A percentile compares a stretch with the other conserved stretches of the same genome.
Evolutionary conservation across 1,140 invertebrate species (phyloP).

Genomic region (Drosophila eugracilis): DNA sequence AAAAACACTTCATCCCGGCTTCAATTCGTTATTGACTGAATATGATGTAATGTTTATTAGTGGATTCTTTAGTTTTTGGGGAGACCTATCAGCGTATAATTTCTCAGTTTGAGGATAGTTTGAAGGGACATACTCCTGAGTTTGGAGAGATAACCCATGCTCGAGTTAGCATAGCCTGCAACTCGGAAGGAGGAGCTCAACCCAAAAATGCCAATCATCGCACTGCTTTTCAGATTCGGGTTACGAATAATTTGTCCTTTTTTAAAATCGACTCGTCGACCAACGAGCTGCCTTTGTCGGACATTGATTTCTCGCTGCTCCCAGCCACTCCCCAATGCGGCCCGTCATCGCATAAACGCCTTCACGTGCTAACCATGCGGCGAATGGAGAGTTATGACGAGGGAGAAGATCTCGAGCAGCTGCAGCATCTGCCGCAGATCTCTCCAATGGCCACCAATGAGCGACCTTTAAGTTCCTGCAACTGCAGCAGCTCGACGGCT

Average conservation of each 20-base stretch:
- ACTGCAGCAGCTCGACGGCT: constrained; percentile 52
- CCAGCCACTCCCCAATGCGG: constrained; percentile 65
- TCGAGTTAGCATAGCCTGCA: constrained; percentile 38
- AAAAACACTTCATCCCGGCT: constrained; percentile 9
- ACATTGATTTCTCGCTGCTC: constrained; percentile 84
- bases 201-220: constrained; percentile 24
- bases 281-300: constrained; percentile 87
- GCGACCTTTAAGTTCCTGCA: constrained; percentile 84
- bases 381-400: constrained; percentile 77
- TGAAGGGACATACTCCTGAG: constrained; percentile 30
- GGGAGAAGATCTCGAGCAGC: constrained; percentile 40
- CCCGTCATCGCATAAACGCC: constrained; percentile 46
- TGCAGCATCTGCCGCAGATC: constrained; percentile 62
- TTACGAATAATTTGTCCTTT: constrained; percentile 76
- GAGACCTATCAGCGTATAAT: not conserved
- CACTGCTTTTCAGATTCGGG: constrained; percentile 65
- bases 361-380: constrained; percentile 68
- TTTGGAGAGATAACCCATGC: constrained; percentile 61
- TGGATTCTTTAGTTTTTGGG: not conserved
- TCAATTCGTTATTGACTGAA: not conserved
- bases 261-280: constrained; percentile 85
- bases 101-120: constrained; percentile 5
- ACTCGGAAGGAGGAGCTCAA: not conserved
- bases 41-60: not conserved
- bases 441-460: constrained; percentile 85